A percentile compares a stretch with the other conserved stretches of the same genome.
These are phyloP conservation scores for Hippopotamus amphibius DNA, from an alignment of 2,113 vertebrate species.

Conservation along the genomic window DNA sequence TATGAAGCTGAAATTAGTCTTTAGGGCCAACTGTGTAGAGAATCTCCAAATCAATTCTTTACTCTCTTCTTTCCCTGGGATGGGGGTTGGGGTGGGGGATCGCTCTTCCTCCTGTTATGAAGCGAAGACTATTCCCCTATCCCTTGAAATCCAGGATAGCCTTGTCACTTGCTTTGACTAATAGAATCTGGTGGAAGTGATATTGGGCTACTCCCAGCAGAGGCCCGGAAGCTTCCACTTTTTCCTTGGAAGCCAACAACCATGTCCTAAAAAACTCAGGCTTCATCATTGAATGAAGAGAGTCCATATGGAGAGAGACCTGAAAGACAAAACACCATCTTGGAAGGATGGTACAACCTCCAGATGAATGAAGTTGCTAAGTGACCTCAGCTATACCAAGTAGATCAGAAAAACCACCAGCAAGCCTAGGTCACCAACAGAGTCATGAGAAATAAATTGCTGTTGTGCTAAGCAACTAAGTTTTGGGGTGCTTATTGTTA, in stretches of 20 bases:
- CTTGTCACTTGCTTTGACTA: background rate
- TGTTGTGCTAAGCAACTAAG: background rate
- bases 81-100: too few species aligned
- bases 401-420: background rate
- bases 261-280: background rate
- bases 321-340: background rate
- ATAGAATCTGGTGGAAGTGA: background rate
- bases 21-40: background rate
- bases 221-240: background rate
- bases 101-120: background rate
- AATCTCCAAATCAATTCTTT: background rate
- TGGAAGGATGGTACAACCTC: background rate
- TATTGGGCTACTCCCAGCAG: background rate
- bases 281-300: background rate
- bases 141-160: background rate
- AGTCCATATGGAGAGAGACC: background rate
- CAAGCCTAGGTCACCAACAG: background rate
- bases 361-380: background rate
- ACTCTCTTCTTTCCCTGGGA: background rate
- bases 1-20: background rate
- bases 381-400: background rate
- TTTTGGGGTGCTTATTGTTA: background rate
- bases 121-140: background rate
- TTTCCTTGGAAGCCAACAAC: background rate
- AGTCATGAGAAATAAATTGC: background rate